Evolutionary conservation across 1,140 invertebrate species (phyloP), one percentile per base, ranked within the genome.

Genomic region (Atta colombica): DNA sequence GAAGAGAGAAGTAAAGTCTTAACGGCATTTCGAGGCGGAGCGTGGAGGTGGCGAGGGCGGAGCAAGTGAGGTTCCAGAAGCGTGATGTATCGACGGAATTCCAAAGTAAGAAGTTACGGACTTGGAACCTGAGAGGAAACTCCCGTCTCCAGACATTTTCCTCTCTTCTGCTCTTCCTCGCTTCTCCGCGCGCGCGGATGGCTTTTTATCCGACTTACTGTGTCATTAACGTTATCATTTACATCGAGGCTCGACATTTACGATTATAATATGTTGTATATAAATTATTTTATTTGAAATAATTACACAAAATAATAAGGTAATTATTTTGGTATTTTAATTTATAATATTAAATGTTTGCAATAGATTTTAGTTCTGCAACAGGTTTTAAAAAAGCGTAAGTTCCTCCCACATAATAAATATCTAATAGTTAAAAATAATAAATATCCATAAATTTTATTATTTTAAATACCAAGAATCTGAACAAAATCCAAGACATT

Each of bases 1-100:
- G 60, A 88, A 87, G 85, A 81, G 55, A 31, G 77, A 89, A 84
- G 88, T 51, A 89, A 90, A 87, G 88, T 85, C 88, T 89, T 85
- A 85, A 65, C 85, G 89, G 91, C 89, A 88, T 92, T 90, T 91
- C 92, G 88, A 93, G 93, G 94, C 94, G 94, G 94, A 94, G 94
- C 94, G 91, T 94, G 92, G 89, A 91, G 92, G 94, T 91, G 93
- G 93, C 82, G 90, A 89, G 90, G 94, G 94, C 94, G 94, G 94
- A 87, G 93, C 93, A 77, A 92, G 87, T 85, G 86, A 88, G 91
- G 91, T 92, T 94, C 90, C 92, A 94, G 92, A 94, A 92, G 93
- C 93, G 94, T 94, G 94, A 94, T 94, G 94, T 94, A 94, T 94
- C 94, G 94, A 94, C 93, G 91, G 93, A 93, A 94, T 94, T 94